Evolutionary conservation across 2,888 invertebrate species (phyloP).

Genomic region (Monochamus alternatus): DNA sequence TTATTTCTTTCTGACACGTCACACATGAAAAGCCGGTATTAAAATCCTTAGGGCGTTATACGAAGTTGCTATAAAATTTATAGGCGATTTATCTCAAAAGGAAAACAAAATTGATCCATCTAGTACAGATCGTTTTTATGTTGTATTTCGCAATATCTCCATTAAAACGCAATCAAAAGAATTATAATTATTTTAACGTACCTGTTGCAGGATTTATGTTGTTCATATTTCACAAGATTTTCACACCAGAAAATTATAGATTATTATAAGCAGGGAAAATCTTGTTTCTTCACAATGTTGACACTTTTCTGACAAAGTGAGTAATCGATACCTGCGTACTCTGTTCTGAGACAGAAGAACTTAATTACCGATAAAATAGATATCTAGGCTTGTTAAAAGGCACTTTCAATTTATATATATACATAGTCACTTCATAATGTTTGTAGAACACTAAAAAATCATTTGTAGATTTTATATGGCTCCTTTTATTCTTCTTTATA

Average conservation of each 20-base stretch:
- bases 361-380: constrained; percentile 5
- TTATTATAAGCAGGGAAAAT: constrained; percentile 11
- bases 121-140: background rate
- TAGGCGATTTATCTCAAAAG: background rate
- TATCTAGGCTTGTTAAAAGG: constrained; percentile 22
- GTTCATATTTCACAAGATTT: constrained; percentile 58
- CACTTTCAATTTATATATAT: constrained; percentile 33
- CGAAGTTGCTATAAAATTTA: background rate
- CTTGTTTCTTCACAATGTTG: constrained; percentile 21
- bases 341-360: background rate
- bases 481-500: too few relatives aligned
- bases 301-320: constrained; percentile 17
- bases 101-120: background rate
- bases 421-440: too few relatives aligned
- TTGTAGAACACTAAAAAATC: too few relatives aligned
- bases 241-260: constrained; percentile 7
- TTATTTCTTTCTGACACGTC: constrained; percentile 46
- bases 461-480: too few relatives aligned
- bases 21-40: constrained; percentile 26
- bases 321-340: constrained; percentile 21
- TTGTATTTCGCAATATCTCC: background rate
- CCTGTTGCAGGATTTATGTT: constrained; percentile 66
- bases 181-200: constrained; percentile 51
- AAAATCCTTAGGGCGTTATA: background rate
- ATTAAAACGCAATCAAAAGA: constrained; percentile 11